phyloP scores from a whole-genome alignment of 2,888 invertebrate genomes.

The Cybosia mesomella region DNA sequence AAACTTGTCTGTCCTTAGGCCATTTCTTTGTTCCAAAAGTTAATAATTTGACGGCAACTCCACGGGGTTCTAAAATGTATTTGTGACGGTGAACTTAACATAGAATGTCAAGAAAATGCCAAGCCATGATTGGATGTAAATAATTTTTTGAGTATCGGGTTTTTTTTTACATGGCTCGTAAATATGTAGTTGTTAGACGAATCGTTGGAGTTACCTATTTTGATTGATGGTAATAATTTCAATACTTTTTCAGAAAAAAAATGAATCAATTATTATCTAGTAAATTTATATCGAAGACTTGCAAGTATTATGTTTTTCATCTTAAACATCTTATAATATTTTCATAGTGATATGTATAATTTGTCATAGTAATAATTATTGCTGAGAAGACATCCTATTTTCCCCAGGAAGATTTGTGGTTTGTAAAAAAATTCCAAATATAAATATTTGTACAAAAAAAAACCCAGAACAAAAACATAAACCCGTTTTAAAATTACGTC shows the following conservation, averaged over 20 bases:
- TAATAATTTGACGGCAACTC: conserved; percentile 24
- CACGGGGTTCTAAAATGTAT: conserved; percentile 12
- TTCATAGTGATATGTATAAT: no score
- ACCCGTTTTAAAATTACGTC: no score
- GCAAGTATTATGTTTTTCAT: no score
- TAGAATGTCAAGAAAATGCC: conserved; percentile 32
- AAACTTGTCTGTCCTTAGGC: conserved; percentile 21
- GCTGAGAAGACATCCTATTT: no score
- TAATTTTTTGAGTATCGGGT: conserved; percentile 28
- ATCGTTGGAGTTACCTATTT: conserved; percentile 7
- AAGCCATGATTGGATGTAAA: conserved; percentile 34
- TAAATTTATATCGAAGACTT: no score
- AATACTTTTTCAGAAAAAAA: not conserved
- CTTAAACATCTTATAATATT: no score
- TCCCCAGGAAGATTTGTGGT: no score
- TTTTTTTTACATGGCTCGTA: conserved; percentile 7
- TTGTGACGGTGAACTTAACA: conserved; percentile 11
- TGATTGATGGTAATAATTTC: conserved; percentile 9
- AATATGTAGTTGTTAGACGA: conserved; percentile 10
- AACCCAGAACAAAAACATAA: no score
- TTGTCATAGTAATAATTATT: no score
- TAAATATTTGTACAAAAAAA: no score
- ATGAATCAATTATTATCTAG: not conserved
- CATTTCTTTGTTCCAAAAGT: conserved; percentile 22
- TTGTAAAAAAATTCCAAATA: no score